Evolutionary conservation across 2,797 vertebrate species (phyloP).

Genomic region (Hybognathus amarus): DNA sequence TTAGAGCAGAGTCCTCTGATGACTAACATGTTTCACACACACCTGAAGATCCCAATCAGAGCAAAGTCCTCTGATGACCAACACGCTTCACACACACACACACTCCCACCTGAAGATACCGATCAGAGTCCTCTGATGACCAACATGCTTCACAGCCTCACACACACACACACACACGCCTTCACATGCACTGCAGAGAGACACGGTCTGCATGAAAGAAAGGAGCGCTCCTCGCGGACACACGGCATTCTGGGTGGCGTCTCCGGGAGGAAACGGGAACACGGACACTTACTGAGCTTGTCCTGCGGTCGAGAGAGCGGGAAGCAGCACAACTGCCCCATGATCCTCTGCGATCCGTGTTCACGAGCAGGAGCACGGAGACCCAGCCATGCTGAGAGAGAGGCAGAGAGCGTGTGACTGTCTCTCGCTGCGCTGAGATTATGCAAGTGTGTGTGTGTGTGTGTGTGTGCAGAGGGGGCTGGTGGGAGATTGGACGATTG

Average conservation of each 20-base stretch:
- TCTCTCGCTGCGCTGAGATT: slow-evolving; percentile 2
- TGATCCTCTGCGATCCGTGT: slow-evolving; percentile 65
- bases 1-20: background rate
- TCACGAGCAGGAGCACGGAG: slow-evolving; percentile 28
- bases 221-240: background rate
- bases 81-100: background rate
- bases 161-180: background rate
- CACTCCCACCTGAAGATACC: no score
- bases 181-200: background rate
- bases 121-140: no score
- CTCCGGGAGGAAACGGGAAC: no score
- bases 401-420: slow-evolving; percentile 56
- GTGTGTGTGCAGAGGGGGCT: slow-evolving; percentile 53
- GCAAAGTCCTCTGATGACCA: background rate
- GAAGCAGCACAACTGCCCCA: slow-evolving; percentile 99
- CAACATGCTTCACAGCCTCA: no score
- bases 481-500: slow-evolving; percentile 63
- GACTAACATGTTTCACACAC: background rate
- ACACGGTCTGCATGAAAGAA: background rate
- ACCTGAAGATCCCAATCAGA: background rate
- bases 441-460: slow-evolving; percentile 43
- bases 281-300: slow-evolving; percentile 91
- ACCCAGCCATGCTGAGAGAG: slow-evolving; percentile 47
- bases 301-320: slow-evolving; percentile 92
- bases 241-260: background rate